Conservation (phyloP, 1,140 invertebrate genomes). For the Liolophura sinensis region DNA sequence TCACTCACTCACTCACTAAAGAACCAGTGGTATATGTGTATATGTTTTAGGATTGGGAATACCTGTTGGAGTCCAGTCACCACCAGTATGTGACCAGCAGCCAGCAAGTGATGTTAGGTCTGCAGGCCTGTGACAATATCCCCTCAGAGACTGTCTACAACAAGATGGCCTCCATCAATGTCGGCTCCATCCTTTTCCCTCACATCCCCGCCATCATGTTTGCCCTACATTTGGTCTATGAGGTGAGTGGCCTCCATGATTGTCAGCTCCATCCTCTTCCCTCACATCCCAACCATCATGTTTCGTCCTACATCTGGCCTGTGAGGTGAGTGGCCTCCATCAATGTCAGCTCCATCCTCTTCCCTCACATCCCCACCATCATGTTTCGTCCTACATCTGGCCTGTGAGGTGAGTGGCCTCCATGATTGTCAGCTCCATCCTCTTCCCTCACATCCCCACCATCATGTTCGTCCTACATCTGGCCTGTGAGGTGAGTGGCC, state of each 20-base stretch:
- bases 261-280: conserved; percentile 71
- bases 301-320: conserved; percentile 84
- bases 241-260: conserved; percentile 68
- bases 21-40: neutral
- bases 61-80: conserved; percentile 68
- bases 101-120: conserved; percentile 24
- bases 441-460: too few relatives aligned
- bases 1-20: too few relatives aligned
- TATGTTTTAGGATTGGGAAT: conserved; percentile 74
- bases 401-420: too few relatives aligned
- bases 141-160: conserved; percentile 41
- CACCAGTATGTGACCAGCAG: conserved; percentile 39
- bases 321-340: conserved; percentile 70
- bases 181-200: conserved; percentile 72
- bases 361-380: too few relatives aligned
- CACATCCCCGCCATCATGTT: conserved; percentile 77
- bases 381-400: too few relatives aligned
- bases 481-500: too few relatives aligned
- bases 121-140: conserved; percentile 49
- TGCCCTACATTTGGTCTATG: conserved; percentile 85
- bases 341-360: too few relatives aligned
- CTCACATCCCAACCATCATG: conserved; percentile 75
- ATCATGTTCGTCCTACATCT: too few relatives aligned
- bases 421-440: too few relatives aligned
- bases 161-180: conserved; percentile 64